Evolutionary conservation across 92 coral and sea anemone species (phyloP), one percentile per base, ranked within the genome.

Genomic region (Umimayanthus chanpuru): DNA sequence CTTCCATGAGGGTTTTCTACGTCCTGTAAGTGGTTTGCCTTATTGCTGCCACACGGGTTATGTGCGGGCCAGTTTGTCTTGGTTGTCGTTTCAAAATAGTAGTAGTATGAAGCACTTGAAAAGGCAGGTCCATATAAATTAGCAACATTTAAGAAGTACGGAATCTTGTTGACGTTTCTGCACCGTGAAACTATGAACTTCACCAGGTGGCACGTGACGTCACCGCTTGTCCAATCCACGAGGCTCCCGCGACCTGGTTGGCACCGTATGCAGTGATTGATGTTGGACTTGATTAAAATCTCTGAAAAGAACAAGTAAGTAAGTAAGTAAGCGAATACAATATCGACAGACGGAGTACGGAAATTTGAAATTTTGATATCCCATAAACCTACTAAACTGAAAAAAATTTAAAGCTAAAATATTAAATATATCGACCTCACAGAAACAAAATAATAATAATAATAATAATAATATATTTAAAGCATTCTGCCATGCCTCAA

Each of bases 1-100:
- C 90, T 90, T 15, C 95, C 98, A 5, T 91, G 93, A 16, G 98
- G 98, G 32, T 70, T 91, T 29, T 85, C 67, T 49, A 95, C 98
- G 39, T 89, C 81, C 25, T 88, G 68, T 80, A 88, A 73, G 4
- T 88, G 92, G 15, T 75, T 89, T 25, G 64, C 7, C 1, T 10
- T 4, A 16, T 80, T 55, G 5, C 0, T 0, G 21, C 85, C 93
- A 73, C 98, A 91, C 1, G 96, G 93, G 44, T 94, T 90, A 80
- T 96, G 97, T 0, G 89, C 70, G 6, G 97, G 97, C 87, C 89
- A 88, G 82, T 87, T 58, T 9, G 1, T 28, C 15, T 1, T n/a
- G 21, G 83, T 55, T 77, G 90, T 47, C 6, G 90, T 90, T 9
- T 90, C 94, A 79, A 94, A 96, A 39, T 82, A 79, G 49, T 85